Base-by-base conservation (phyloP, 2,797 vertebrate species). In the Microctenopoma stevenorrisi region DNA sequence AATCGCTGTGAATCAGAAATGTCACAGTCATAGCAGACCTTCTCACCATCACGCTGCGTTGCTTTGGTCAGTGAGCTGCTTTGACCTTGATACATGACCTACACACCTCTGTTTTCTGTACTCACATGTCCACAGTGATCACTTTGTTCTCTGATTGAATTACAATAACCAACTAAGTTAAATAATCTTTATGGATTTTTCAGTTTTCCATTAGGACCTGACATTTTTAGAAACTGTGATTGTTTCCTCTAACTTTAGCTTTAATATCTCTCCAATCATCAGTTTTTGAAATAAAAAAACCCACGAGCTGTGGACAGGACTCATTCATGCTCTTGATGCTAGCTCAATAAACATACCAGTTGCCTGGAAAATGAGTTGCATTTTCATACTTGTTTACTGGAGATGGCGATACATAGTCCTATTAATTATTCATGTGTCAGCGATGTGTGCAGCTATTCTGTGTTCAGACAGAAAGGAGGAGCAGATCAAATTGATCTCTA, bases 361-460 rank as follows among this genome's bases (percentile, higher is more conserved):
- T 73, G 58, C 56, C 61, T 51, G 61, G 13, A 51, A 84, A 86
- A 82, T 59, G 11, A 89, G 66, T 74, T 79, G 81, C 75, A 74
- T 86, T 82, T 82, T 74, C 69, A 83, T 85, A 76, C 70, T 80
- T 15, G 14, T 44, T 83, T 68, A 69, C 48, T 56, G 68, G 61
- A 70, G 59, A 66, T 76, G 64, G 75, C 44, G 30, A 85, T 86
- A 83, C 79, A 74, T 76, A 18, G 62, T 59, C 37, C 66, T 68
- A 63, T 88, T 87, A 89, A 90, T 88, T 83, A 89, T 89, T 86
- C 73, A 89, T 89, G 83, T 73, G 72, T 73, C 75, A 82, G 78
- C 78, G 71, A 81, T 86, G 71, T 81, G 76, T 81, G 82, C 90
- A 91, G 87, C 88, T 89, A 85, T 85, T 89, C 72, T 50, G 54